phyloP scores from a whole-genome alignment of 2,797 vertebrate species.

The Brachyalestes nurse region DNA sequence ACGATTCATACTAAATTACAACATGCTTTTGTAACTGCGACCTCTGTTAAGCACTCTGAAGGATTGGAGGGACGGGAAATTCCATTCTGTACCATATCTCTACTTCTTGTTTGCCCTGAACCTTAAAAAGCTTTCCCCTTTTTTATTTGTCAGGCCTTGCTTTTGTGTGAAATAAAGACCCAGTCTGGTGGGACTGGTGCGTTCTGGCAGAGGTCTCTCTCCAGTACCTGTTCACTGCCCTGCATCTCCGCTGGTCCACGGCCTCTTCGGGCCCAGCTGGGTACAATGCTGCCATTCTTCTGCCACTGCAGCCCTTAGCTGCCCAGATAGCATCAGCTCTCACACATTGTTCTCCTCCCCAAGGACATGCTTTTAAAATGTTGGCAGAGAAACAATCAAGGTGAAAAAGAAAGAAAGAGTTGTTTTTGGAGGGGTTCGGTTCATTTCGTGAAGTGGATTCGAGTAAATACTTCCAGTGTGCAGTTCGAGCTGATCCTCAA shows the following conservation, averaged over 20 bases:
- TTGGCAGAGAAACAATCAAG: constrained; percentile 44
- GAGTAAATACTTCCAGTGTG: not conserved
- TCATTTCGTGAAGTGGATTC: constrained; percentile 41
- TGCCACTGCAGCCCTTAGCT: constrained; percentile 33
- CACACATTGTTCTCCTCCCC: constrained; percentile 51
- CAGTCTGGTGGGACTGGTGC: constrained; percentile 33
- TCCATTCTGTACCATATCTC: constrained; percentile 15
- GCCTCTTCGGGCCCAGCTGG: constrained; percentile 23
- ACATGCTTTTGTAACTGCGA: not conserved
- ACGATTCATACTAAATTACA: too few species aligned
- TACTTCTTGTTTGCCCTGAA: not conserved
- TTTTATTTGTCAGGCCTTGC: not conserved
- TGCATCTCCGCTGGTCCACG: constrained; percentile 40
- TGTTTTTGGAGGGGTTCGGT: constrained; percentile 42
- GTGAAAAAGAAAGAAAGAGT: constrained; percentile 31
- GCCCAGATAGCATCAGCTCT: constrained; percentile 53
- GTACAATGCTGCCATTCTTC: constrained; percentile 57
- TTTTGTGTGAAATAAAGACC: constrained; percentile 22
- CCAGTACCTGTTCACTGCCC: constrained; percentile 43
- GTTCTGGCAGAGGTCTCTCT: constrained; percentile 44
- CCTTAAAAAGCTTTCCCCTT: not conserved
- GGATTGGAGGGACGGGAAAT: not conserved
- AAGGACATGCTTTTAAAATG: constrained; percentile 56
- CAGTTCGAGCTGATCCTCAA: not conserved
- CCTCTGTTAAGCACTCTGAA: not conserved